phyloP scores from a whole-genome alignment of 2,113 vertebrate species.

The Megalops atlanticus region DNA sequence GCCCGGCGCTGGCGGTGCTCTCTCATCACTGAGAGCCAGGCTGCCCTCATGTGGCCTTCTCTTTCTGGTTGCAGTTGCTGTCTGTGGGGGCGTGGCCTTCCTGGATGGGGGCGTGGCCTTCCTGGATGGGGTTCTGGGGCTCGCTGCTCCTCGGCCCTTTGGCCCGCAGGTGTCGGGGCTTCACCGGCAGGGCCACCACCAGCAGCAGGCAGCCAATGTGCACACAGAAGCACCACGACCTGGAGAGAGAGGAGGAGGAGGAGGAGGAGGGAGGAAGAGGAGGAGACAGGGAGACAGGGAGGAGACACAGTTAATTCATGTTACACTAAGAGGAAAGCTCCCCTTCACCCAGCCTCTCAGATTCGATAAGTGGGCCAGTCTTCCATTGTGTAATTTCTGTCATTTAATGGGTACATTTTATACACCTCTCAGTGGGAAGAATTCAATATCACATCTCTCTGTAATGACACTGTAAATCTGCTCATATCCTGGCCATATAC shows the following conservation, averaged over 20 bases:
- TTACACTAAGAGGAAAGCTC: no score
- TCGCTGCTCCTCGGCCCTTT: constrained; percentile 60
- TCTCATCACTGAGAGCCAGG: neutral
- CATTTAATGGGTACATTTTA: no score
- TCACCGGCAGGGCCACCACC: constrained; percentile 77
- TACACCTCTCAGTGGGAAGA: no score
- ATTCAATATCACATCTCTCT: no score
- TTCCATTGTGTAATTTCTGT: no score
- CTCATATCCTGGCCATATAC: no score
- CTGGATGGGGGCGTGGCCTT: constrained; percentile 62
- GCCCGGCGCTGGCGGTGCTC: constrained; percentile 3
- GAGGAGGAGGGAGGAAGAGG: neutral
- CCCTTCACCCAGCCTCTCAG: no score
- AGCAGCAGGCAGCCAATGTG: constrained; percentile 81
- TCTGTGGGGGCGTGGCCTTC: constrained; percentile 69
- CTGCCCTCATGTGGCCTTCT: constrained; percentile 67
- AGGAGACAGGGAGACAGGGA: neutral
- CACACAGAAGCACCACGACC: constrained; percentile 87
- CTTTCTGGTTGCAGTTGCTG: constrained; percentile 70
- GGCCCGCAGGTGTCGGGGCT: constrained; percentile 74
- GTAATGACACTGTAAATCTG: no score
- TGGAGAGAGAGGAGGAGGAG: constrained; percentile 47
- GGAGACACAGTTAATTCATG: neutral
- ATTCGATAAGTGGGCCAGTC: no score
- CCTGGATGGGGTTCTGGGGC: constrained; percentile 56